These are phyloP conservation scores for Limnephilus lunatus DNA, from an alignment of 2,888 invertebrate genomes.

Conservation along the genomic window DNA sequence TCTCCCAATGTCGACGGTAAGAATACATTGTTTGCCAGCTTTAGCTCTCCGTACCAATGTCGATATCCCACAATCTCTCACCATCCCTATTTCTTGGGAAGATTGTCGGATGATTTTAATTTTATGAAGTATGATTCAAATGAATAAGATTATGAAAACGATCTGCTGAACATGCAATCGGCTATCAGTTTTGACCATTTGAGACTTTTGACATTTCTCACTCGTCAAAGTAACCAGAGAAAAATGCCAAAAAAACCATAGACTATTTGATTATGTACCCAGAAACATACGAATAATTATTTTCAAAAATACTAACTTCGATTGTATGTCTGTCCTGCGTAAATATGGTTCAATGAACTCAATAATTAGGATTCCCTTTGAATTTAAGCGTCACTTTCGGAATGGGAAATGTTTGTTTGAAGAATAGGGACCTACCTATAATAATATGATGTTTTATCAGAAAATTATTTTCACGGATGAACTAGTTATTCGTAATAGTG, in stretches of 20 bases:
- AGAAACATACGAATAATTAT: too few species aligned
- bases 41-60: neutral
- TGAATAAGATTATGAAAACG: neutral
- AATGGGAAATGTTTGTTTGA: too few species aligned
- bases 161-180: neutral
- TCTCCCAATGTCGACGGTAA: conserved; percentile 36
- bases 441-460: too few species aligned
- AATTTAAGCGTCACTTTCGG: too few species aligned
- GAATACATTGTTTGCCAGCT: neutral
- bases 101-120: neutral
- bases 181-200: neutral
- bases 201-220: neutral
- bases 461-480: too few species aligned
- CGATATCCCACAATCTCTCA: neutral
- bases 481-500: too few species aligned
- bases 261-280: too few species aligned
- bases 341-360: too few species aligned
- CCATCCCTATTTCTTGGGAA: neutral
- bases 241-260: neutral
- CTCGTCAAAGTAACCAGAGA: neutral
- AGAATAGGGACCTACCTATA: too few species aligned
- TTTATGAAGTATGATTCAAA: neutral
- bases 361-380: too few species aligned
- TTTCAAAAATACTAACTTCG: too few species aligned
- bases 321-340: too few species aligned